Conservation (phyloP, 2,113 vertebrate genomes). For the Forbesichthys agassizii region DNA sequence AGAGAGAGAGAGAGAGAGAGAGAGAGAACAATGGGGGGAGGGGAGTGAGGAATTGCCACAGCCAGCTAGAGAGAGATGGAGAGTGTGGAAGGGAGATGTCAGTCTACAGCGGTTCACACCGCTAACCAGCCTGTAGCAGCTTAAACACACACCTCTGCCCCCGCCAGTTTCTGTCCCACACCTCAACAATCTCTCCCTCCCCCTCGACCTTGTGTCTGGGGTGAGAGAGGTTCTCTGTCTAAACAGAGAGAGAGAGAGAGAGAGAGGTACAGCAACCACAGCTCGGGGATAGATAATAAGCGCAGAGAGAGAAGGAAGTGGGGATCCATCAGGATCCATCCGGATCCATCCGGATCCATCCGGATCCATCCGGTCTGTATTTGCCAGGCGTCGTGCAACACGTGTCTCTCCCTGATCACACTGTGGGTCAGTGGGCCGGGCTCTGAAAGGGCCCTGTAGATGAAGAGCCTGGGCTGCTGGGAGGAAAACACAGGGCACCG, state of each 20-base stretch:
- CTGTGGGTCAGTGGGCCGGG: no score
- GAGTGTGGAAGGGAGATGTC: slow-evolving; percentile 70
- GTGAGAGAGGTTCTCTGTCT: slow-evolving; percentile 66
- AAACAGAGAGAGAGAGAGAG: slow-evolving; percentile 46
- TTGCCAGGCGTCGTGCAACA: no score
- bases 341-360: no score
- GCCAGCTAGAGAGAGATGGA: slow-evolving; percentile 37
- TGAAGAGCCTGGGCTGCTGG: slow-evolving; percentile 37
- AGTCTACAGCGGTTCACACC: slow-evolving; percentile 70
- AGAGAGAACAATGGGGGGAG: slow-evolving; percentile 17
- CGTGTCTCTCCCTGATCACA: no score
- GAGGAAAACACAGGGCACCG: slow-evolving; percentile 38
- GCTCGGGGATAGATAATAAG: slow-evolving; percentile 56
- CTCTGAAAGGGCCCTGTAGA: slow-evolving; percentile 12
- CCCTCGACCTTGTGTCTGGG: slow-evolving; percentile 54
- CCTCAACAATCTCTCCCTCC: slow-evolving; percentile 7
- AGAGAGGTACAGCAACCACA: slow-evolving; percentile 20
- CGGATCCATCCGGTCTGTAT: no score
- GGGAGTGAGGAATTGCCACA: slow-evolving; percentile 12
- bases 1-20: slow-evolving; percentile 3
- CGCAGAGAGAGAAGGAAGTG: background rate
- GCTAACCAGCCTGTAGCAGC: slow-evolving; percentile 71
- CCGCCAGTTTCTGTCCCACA: slow-evolving; percentile 50
- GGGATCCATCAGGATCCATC: no score
- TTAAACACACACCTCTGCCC: slow-evolving; percentile 43